Conservation (phyloP, 2,797 vertebrate species). For the Acanthurus leucopareius region DNA sequence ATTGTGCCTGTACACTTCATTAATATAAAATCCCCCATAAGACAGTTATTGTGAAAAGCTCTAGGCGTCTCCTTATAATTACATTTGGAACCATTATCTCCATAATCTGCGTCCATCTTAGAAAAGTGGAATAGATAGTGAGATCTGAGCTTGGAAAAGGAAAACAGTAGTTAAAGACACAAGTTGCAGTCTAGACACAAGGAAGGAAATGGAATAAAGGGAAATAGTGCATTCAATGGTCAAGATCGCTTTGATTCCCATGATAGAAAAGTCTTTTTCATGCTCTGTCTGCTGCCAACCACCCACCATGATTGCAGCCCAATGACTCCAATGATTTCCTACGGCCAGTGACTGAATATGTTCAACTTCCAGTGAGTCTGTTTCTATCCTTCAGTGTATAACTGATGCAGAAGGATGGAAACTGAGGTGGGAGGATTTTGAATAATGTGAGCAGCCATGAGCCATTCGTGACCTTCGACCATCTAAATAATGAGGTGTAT, state of each 20-base stretch:
- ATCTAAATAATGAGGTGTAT: slow-evolving; percentile 57
- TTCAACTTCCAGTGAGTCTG: slow-evolving; percentile 20
- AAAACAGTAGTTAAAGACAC: slow-evolving; percentile 49
- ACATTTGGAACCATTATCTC: slow-evolving; percentile 19
- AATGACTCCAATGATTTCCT: slow-evolving; percentile 50
- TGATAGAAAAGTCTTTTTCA: slow-evolving; percentile 60
- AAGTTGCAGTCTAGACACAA: slow-evolving; percentile 61
- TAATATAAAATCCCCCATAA: slow-evolving; percentile 33
- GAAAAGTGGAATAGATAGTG: slow-evolving; percentile 28
- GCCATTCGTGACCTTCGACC: slow-evolving; percentile 50
- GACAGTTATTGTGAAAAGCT: slow-evolving; percentile 37
- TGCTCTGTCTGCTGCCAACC: slow-evolving; percentile 68
- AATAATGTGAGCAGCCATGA: slow-evolving; percentile 52
- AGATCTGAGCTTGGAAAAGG: slow-evolving; percentile 11
- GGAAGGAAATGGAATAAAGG: slow-evolving; percentile 51
- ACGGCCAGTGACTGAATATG: slow-evolving; percentile 26
- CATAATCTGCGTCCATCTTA: neutral
- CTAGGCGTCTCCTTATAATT: slow-evolving; percentile 29
- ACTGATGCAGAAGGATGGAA: slow-evolving; percentile 44
- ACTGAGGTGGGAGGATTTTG: slow-evolving; percentile 46
- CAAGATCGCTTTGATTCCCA: slow-evolving; percentile 57
- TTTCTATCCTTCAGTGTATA: slow-evolving; percentile 15
- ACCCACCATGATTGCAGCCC: slow-evolving; percentile 54
- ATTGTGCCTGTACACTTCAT: slow-evolving; percentile 26
- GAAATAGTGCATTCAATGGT: slow-evolving; percentile 45